Evolutionary conservation across 1,140 invertebrate species (phyloP).

Genomic region (Araneus ventricosus): DNA sequence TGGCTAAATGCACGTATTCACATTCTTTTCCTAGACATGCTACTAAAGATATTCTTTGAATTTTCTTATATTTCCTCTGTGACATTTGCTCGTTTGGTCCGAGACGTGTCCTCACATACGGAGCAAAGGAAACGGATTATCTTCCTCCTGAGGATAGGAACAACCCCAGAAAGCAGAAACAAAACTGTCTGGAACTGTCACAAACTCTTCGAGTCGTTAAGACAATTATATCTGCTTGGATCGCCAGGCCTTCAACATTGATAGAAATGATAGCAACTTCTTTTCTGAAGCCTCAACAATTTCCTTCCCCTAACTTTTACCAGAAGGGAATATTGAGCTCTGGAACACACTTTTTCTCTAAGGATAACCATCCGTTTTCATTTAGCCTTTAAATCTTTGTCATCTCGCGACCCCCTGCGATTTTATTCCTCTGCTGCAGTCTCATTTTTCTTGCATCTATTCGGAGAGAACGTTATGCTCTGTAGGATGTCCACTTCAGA

Average conservation of each 20-base stretch:
- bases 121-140: background rate
- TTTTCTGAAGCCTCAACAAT: background rate
- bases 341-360: background rate
- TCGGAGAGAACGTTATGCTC: background rate
- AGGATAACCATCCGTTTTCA: conserved; percentile 55
- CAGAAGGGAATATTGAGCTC: background rate
- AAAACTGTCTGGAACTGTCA: background rate
- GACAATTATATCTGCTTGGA: background rate
- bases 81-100: background rate
- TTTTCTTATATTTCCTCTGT: too few relatives aligned
- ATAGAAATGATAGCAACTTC: background rate
- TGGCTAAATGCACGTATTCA: too few relatives aligned
- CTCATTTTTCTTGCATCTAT: background rate
- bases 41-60: too few relatives aligned
- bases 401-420: conserved; percentile 50
- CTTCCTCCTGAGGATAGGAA: background rate
- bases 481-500: conserved; percentile 22
- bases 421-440: background rate
- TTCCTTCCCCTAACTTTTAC: background rate
- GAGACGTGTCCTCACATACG: background rate
- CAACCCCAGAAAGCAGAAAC: background rate
- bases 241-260: background rate
- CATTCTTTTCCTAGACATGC: too few relatives aligned
- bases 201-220: background rate
- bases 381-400: conserved; percentile 48